Conservation (phyloP, 2,888 invertebrate genomes). For the Trichogramma evanescens region DNA sequence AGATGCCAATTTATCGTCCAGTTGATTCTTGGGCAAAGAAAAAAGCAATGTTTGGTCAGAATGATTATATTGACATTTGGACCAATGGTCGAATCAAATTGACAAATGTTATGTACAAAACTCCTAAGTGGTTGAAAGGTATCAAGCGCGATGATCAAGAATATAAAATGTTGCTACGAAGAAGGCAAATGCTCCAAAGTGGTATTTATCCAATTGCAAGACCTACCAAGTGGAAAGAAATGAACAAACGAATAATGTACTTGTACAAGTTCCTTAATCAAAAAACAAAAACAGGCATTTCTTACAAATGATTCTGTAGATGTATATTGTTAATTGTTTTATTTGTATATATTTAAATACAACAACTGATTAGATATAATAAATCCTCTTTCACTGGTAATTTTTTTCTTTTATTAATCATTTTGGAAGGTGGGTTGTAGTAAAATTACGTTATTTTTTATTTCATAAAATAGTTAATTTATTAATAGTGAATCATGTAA, state of each 20-base stretch:
- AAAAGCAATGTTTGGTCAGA: slow-evolving; percentile 84
- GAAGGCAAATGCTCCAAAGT: slow-evolving; percentile 54
- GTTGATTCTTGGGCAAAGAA: slow-evolving; percentile 69
- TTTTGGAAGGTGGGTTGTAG: not conserved
- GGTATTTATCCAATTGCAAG: slow-evolving; percentile 56
- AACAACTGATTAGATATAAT: not conserved
- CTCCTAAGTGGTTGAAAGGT: slow-evolving; percentile 86
- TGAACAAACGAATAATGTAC: slow-evolving; percentile 67
- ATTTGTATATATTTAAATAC: not conserved
- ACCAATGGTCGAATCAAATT: slow-evolving; percentile 80
- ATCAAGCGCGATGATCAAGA: slow-evolving; percentile 80
- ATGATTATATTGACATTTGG: slow-evolving; percentile 94
- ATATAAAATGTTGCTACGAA: slow-evolving; percentile 68
- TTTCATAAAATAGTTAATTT: slow-evolving; percentile 34
- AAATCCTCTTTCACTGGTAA: too few species aligned
- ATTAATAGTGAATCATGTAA: slow-evolving; percentile 36
- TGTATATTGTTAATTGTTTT: not conserved
- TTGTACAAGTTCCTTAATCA: slow-evolving; percentile 73
- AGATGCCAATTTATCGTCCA: slow-evolving; percentile 67
- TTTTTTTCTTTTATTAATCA: too few species aligned
- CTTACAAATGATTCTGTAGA: not conserved
- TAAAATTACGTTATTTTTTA: slow-evolving; percentile 1
- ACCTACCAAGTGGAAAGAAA: slow-evolving; percentile 72
- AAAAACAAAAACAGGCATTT: slow-evolving; percentile 65
- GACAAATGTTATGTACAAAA: slow-evolving; percentile 72